These are phyloP conservation scores for Gisinianus flammeolus DNA, from an alignment of 2,888 invertebrate genomes.

Conservation along the genomic window DNA sequence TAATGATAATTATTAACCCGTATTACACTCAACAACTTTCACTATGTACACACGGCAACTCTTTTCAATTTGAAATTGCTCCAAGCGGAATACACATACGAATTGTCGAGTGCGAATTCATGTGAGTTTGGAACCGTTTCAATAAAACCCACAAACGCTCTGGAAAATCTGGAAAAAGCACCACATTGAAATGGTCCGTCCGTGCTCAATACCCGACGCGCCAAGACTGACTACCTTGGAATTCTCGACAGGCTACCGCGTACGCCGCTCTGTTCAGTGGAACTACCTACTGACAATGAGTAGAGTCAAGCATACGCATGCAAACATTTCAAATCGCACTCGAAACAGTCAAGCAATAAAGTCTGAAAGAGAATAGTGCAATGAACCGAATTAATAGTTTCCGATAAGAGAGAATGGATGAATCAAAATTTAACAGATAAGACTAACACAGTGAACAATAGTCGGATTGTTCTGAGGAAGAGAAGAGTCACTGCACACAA, in stretches of 20 bases:
- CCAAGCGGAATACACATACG: too few species aligned
- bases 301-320: not conserved
- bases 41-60: too few species aligned
- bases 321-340: not conserved
- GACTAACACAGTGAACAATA: not conserved
- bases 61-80: too few species aligned
- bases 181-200: not conserved
- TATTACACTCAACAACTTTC: too few species aligned
- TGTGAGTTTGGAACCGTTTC: not conserved
- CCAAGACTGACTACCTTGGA: conserved; percentile 11
- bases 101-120: too few species aligned
- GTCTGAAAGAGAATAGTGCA: not conserved
- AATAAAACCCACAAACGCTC: not conserved
- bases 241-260: not conserved
- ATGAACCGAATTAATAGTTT: conserved; percentile 18
- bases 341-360: too few species aligned
- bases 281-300: not conserved
- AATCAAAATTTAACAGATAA: conserved; percentile 25
- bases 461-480: not conserved
- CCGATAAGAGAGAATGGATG: conserved; percentile 17
- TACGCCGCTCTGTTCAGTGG: not conserved
- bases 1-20: too few species aligned
- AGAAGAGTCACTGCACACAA: not conserved
- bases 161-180: not conserved
- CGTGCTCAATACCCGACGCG: conserved; percentile 7